Conservation (phyloP, 2,888 invertebrate genomes). For the Ethmia dodecea region DNA sequence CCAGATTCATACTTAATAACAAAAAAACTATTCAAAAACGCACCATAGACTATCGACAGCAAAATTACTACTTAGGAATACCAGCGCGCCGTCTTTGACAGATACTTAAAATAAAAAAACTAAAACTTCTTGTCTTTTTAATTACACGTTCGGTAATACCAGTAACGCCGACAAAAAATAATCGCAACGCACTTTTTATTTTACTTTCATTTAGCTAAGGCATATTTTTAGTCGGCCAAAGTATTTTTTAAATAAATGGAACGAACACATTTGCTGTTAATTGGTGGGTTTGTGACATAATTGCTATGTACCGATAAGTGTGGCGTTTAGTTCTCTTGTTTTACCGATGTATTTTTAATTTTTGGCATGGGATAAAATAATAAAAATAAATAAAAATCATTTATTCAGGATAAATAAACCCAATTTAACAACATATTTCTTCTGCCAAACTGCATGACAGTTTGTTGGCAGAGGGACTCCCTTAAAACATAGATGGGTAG, state of each 20-base stretch:
- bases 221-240: constrained; percentile 15
- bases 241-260: constrained; percentile 9
- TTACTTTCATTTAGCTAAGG: constrained; percentile 12
- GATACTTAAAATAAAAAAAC: constrained; percentile 17
- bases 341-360: background rate
- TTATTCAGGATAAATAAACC: too few relatives aligned
- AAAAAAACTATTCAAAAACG: too few relatives aligned
- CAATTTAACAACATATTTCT: too few relatives aligned
- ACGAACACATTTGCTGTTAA: constrained; percentile 11
- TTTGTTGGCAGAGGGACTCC: too few relatives aligned
- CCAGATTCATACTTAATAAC: too few relatives aligned
- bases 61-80: constrained; percentile 13
- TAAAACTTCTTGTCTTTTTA: constrained; percentile 15
- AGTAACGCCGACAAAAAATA: constrained; percentile 6
- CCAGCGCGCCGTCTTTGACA: constrained; percentile 18
- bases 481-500: too few relatives aligned
- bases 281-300: constrained; percentile 25
- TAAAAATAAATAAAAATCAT: too few relatives aligned
- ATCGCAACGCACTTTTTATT: constrained; percentile 7
- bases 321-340: too few relatives aligned
- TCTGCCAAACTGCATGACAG: too few relatives aligned
- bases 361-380: too few relatives aligned
- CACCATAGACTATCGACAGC: constrained; percentile 2
- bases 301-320: constrained; percentile 17
- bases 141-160: constrained; percentile 21